Base-by-base conservation (phyloP, 2,113 vertebrate species). In the Cephalopterus ornatus region DNA sequence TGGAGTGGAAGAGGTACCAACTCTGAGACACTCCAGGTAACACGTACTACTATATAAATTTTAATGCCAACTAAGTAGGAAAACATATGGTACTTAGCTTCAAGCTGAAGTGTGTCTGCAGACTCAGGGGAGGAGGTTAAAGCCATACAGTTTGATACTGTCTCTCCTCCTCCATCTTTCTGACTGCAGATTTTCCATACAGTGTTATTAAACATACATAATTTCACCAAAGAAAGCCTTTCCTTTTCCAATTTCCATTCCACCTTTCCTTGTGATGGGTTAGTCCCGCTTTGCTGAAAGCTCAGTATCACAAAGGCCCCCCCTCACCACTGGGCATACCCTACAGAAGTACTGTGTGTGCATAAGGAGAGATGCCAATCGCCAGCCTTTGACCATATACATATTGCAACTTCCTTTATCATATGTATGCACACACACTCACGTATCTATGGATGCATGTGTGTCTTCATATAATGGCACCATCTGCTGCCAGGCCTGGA, bases 41-140 rank as follows among this genome's bases (percentile, higher is more conserved):
- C 81, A 37, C 7, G 7, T 76, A 95, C 44, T 55, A 71, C 66
- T 82, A 39, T 82, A 94, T 96, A 91, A 94, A 97, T 96, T 97
- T 93, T 95, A 94, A 97, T 96, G 93, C 33, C 90, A 97, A 49
- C 89, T 83, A 92, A 89, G 85, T 27, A 93, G 79, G 87, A 93
- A 96, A 97, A 93, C 94, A 97, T 92, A 96, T 82, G 90, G 82
- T 77, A 90, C 93, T 96, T 90, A 46, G 91, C 86, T 85, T 66
- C 79, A 96, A 95, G 94, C 88, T 93, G 62, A 95, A 97, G 85
- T 77, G 63, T 47, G 59, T 53, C 55, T 92, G 67, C 70, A 97
- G 74, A 92, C 87, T 92, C 91, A 77, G 85, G 93, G 88, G 91
- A 94, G 53, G n/a, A 96, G 82, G 87, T 94, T 97, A 95, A 95